phyloP scores from a whole-genome alignment of 2,888 invertebrate species.

The Noctua janthina region DNA sequence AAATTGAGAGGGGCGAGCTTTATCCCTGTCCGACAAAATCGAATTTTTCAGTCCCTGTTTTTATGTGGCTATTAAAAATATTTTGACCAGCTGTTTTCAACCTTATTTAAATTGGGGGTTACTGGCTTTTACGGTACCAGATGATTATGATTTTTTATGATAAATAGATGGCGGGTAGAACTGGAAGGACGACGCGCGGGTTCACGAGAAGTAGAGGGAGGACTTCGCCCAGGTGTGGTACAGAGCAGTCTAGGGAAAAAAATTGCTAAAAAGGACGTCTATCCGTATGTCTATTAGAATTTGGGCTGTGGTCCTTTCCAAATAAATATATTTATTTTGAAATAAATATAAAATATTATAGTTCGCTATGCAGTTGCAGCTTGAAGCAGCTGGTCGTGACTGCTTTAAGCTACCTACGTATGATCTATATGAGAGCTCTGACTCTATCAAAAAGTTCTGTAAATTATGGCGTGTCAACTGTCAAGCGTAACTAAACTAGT shows the following conservation, averaged over 20 bases:
- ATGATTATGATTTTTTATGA: neutral
- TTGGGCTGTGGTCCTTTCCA: neutral
- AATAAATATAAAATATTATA: neutral
- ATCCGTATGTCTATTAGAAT: neutral
- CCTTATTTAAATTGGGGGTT: neutral
- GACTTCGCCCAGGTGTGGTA: too few species aligned
- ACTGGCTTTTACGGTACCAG: neutral
- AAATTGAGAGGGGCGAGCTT: constrained; percentile 9
- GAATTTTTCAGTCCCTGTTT: neutral
- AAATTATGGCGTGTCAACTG: too few species aligned
- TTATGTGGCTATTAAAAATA: neutral
- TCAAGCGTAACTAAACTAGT: too few species aligned
- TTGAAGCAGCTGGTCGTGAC: neutral
- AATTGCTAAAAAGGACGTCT: neutral
- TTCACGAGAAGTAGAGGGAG: too few species aligned
- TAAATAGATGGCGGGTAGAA: too few species aligned
- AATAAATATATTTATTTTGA: too few species aligned
- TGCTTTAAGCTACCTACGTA: too few species aligned
- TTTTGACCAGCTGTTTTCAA: neutral
- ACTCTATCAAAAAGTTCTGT: too few species aligned
- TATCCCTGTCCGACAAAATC: too few species aligned
- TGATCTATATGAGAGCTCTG: too few species aligned
- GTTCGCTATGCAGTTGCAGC: neutral
- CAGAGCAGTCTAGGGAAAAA: too few species aligned
- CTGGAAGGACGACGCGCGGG: too few species aligned